These are phyloP conservation scores for Sesamia inferens DNA, from an alignment of 2,888 invertebrate genomes.

Conservation along the genomic window DNA sequence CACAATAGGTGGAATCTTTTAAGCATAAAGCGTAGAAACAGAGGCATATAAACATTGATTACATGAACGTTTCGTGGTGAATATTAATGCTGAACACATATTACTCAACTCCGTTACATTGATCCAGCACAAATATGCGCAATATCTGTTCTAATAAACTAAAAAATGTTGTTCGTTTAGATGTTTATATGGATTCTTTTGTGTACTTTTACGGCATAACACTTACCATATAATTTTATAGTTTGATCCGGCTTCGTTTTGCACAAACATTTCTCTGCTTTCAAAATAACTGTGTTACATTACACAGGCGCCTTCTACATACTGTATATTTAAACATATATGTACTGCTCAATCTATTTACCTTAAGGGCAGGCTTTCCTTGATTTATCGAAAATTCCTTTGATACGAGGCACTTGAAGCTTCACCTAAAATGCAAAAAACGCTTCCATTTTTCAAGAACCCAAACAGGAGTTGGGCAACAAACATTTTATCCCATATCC, in stretches of 20 bases:
- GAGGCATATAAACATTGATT: neutral
- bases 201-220: slow-evolving; percentile 41
- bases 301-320: slow-evolving; percentile 21
- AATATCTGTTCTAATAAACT: slow-evolving; percentile 39
- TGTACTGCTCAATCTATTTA: slow-evolving; percentile 50
- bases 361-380: slow-evolving; percentile 50
- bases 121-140: slow-evolving; percentile 30
- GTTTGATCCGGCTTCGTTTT: slow-evolving; percentile 41
- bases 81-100: slow-evolving; percentile 25
- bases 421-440: slow-evolving; percentile 57
- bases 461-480: slow-evolving; percentile 40
- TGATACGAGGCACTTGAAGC: slow-evolving; percentile 43
- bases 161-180: slow-evolving; percentile 34
- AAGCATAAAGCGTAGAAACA: too few relatives aligned
- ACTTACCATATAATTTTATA: slow-evolving; percentile 55
- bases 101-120: slow-evolving; percentile 34
- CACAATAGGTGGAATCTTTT: too few relatives aligned
- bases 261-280: slow-evolving; percentile 30
- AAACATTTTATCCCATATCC: slow-evolving; percentile 47
- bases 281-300: slow-evolving; percentile 46
- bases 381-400: slow-evolving; percentile 59
- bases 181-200: slow-evolving; percentile 31
- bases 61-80: slow-evolving; percentile 14
- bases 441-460: slow-evolving; percentile 54
- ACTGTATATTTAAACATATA: slow-evolving; percentile 43